phyloP scores from a whole-genome alignment of 2,797 vertebrate species.

The Spea hammondii region DNA sequence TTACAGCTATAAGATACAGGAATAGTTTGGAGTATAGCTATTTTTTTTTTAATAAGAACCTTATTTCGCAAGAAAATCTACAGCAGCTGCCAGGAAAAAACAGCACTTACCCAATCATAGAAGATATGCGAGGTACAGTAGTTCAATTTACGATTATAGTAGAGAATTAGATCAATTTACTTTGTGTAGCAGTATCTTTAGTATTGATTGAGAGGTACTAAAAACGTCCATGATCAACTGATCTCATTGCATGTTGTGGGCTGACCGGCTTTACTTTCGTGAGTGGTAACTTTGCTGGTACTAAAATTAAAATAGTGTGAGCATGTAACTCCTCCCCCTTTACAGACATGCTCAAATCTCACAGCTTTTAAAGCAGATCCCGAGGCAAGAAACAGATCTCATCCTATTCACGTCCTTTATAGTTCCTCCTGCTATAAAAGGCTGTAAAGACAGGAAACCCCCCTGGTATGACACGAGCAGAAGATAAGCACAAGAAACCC shows the following conservation, averaged over 20 bases:
- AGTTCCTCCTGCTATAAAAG: slow-evolving; percentile 38
- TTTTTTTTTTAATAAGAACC: no score
- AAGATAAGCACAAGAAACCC: neutral
- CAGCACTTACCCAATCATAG: no score
- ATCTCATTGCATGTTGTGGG: slow-evolving; percentile 28
- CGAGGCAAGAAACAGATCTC: slow-evolving; percentile 17
- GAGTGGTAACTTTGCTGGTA: slow-evolving; percentile 16
- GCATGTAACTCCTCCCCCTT: slow-evolving; percentile 22
- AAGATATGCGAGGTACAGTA: no score
- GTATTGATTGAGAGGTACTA: no score
- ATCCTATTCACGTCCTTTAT: slow-evolving; percentile 17
- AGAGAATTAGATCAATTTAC: no score
- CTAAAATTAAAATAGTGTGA: slow-evolving; percentile 1
- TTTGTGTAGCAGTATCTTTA: no score
- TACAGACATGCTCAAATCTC: slow-evolving; percentile 31
- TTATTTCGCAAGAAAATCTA: no score
- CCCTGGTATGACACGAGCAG: slow-evolving; percentile 10
- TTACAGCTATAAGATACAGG: no score
- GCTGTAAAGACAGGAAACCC: slow-evolving; percentile 9
- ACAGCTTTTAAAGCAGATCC: slow-evolving; percentile 9
- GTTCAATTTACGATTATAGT: no score
- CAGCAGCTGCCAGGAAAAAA: no score
- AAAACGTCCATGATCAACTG: neutral
- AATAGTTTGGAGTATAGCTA: no score
- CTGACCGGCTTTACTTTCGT: neutral